phyloP scores from a whole-genome alignment of 1,140 invertebrate species.

The Adelges cooleyi region DNA sequence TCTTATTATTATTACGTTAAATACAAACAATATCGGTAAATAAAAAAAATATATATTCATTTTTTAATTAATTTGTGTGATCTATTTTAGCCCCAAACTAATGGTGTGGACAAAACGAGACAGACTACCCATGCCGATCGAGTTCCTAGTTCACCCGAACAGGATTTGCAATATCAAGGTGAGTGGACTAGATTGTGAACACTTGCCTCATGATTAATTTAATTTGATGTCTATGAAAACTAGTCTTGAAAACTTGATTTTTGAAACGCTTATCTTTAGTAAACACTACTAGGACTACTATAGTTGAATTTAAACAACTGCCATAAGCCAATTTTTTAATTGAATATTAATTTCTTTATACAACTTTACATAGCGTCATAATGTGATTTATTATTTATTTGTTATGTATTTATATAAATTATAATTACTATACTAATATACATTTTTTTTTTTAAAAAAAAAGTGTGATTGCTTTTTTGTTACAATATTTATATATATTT shows the following conservation, averaged over 20 bases:
- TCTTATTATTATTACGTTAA: no score
- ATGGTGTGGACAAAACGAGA: slow-evolving; percentile 3
- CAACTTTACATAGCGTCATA: not conserved
- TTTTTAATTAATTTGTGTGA: no score
- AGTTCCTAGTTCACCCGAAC: slow-evolving; percentile 15
- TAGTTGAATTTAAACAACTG: no score
- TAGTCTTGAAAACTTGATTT: no score
- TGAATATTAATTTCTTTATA: not conserved
- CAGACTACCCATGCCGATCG: not conserved
- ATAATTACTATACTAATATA: not conserved
- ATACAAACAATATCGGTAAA: no score
- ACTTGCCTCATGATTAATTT: slow-evolving; percentile 10
- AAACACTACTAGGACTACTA: no score
- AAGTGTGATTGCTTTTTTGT: not conserved
- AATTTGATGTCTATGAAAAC: slow-evolving; percentile 12
- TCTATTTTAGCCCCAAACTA: not conserved
- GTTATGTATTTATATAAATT: not conserved
- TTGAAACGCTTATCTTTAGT: no score
- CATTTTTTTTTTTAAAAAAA: not conserved
- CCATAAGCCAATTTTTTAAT: not conserved
- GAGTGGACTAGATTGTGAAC: slow-evolving; percentile 28
- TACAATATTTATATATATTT: not conserved
- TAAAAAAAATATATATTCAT: no score
- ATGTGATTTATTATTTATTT: not conserved
- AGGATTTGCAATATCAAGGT: slow-evolving; percentile 23